Evolutionary conservation across 2,113 vertebrate species (phyloP).

Genomic region (Varanus komodoensis): DNA sequence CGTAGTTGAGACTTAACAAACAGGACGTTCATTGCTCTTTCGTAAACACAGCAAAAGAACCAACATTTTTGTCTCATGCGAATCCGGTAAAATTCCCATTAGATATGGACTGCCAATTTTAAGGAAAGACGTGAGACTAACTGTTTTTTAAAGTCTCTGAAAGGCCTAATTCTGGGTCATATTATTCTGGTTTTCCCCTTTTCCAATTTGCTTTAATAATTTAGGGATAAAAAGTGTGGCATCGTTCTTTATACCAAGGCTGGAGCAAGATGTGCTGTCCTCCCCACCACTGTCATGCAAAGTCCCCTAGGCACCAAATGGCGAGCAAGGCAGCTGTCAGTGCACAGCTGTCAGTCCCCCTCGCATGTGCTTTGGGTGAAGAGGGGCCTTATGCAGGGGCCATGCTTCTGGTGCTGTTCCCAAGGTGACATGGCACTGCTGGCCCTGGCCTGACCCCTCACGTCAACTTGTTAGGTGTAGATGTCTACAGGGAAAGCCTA

Average conservation of each 20-base stretch:
- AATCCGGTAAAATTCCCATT: neutral
- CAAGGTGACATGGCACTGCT: neutral
- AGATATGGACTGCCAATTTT: neutral
- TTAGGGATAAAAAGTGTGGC: neutral
- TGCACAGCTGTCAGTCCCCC: neutral
- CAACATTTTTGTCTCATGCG: neutral
- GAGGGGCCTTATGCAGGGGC: too few relatives aligned
- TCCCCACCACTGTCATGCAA: neutral
- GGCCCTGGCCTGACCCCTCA: too few relatives aligned
- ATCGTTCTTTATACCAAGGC: neutral
- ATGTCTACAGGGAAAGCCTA: neutral
- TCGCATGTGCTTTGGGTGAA: neutral
- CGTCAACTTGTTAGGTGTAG: neutral
- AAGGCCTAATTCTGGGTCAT: neutral
- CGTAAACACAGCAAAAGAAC: constrained; percentile 8
- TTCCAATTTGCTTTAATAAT: neutral
- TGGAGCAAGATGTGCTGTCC: neutral
- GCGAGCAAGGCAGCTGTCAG: neutral
- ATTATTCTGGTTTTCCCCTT: neutral
- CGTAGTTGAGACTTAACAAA: neutral
- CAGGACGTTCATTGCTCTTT: neutral
- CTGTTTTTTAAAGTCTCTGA: neutral
- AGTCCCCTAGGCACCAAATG: neutral
- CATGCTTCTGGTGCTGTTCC: too few relatives aligned
- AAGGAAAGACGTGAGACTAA: neutral